Base-by-base conservation (phyloP, 2,797 vertebrate species). In the Channa striata region DNA sequence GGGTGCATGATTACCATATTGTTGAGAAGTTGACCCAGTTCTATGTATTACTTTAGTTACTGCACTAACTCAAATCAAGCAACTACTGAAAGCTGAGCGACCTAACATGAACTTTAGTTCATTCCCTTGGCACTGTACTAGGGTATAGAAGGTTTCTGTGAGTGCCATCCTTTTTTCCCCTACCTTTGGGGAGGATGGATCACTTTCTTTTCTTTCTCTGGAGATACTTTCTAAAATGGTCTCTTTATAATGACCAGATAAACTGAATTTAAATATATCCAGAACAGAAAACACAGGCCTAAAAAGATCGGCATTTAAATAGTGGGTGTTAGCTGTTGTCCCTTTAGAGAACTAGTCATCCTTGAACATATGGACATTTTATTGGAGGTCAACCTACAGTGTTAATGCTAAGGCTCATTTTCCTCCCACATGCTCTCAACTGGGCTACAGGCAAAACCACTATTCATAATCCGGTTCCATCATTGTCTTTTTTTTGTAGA, bases 221-320 rank as follows among this genome's bases (percentile, higher is more conserved):
- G 25, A 58, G 51, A 76, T 30, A 17, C 16, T 61, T 16, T 43
- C 13, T 43, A 20, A 43, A 25, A 63, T 56, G n/a, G 17, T 34
- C 21, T 68, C 14, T 51, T 70, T 34, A 53, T 76, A 78, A 81
- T 59, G 60, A 49, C 23, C 20, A 44, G 60, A 81, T 86, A 60
- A 82, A 80, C 62, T 58, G 48, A 73, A 86, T 57, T 79, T 62
- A 84, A 87, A 86, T 69, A 30, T 50, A 73, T 69, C 67, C 83
- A 81, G 73, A 72, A 57, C 23, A 74, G 78, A 76, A 85, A 81
- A 72, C 63, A 71, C 6, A 21, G 59, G 17, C 76, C 48, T 47
- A 37, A 52, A 68, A 72, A 74, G 72, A 71, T 77, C 74, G 76
- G 17, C 54, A 47, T 43, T 79, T 84, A 51, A 75, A 71, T 59